A percentile compares a stretch with the other conserved stretches of the same genome.
These are phyloP conservation scores for Mormyrops boulengeri DNA, from an alignment of 2,797 vertebrate species.

Conservation along the genomic window DNA sequence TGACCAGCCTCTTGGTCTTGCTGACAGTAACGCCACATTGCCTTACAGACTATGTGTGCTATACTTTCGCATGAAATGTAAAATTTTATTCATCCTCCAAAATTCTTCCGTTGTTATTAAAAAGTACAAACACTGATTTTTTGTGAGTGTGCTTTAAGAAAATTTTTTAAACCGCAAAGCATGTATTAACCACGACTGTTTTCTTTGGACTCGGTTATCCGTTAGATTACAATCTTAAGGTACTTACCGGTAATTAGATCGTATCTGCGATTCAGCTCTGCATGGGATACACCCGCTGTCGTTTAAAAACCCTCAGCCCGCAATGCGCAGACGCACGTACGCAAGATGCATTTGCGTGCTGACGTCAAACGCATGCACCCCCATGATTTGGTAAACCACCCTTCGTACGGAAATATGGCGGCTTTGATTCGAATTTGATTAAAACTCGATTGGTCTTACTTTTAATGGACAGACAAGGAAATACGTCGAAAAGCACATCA, in stretches of 20 bases:
- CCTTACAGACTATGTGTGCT: not conserved
- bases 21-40: not conserved
- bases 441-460: constrained; percentile 47
- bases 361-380: constrained; percentile 62
- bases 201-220: not conserved
- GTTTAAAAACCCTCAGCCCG: not conserved
- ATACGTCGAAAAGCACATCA: constrained; percentile 29
- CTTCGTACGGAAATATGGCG: constrained; percentile 74
- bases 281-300: not conserved
- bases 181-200: not conserved
- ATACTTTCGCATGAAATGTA: not conserved
- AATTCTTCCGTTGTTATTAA: not conserved
- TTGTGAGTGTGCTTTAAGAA: not conserved
- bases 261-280: not conserved
- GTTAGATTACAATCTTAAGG: not conserved
- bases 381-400: constrained; percentile 63
- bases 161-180: not conserved
- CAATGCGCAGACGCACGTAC: not conserved
- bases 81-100: not conserved
- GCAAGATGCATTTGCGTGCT: not conserved
- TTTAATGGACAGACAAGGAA: constrained; percentile 46
- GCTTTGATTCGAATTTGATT: constrained; percentile 50
- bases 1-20: not conserved
- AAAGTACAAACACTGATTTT: not conserved
- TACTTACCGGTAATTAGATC: not conserved